phyloP scores from a whole-genome alignment of 2,113 vertebrate species.

The Gopherus flavomarginatus region DNA sequence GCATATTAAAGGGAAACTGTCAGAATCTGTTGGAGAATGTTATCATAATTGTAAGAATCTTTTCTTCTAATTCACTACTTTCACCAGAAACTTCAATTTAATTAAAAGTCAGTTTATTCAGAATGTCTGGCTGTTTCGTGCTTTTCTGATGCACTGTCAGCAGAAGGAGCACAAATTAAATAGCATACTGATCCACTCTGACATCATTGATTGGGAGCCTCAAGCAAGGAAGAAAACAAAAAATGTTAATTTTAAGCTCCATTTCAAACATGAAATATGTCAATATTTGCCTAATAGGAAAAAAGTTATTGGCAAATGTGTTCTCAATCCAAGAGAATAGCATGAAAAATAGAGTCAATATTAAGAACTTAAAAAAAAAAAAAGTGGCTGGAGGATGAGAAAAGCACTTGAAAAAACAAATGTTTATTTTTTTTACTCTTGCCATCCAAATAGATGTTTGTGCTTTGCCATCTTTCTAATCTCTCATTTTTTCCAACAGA shows the following conservation, averaged over 20 bases:
- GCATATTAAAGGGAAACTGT: not conserved
- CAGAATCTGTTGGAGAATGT: not conserved
- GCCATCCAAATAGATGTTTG: not conserved
- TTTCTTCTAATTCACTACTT: not conserved
- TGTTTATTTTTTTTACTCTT: not conserved
- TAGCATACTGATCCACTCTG: not conserved
- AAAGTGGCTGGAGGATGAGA: not conserved
- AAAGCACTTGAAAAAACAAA: not conserved
- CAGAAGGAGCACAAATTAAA: not conserved
- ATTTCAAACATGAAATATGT: not conserved
- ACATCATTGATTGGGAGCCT: accelerated
- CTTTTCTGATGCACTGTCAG: not conserved
- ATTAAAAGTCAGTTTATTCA: not conserved
- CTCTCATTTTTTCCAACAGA: not conserved
- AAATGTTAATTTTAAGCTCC: not conserved
- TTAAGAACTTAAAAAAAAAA: not conserved
- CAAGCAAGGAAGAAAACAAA: not conserved
- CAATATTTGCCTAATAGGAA: not conserved
- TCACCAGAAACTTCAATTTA: not conserved
- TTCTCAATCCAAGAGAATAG: not conserved
- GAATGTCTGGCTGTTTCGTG: not conserved
- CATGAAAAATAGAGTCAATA: not conserved
- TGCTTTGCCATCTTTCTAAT: not conserved
- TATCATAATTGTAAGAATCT: not conserved
- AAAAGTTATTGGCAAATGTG: not conserved